Evolutionary conservation across 1,140 invertebrate species (phyloP).

Genomic region (Euglossa dilemma): DNA sequence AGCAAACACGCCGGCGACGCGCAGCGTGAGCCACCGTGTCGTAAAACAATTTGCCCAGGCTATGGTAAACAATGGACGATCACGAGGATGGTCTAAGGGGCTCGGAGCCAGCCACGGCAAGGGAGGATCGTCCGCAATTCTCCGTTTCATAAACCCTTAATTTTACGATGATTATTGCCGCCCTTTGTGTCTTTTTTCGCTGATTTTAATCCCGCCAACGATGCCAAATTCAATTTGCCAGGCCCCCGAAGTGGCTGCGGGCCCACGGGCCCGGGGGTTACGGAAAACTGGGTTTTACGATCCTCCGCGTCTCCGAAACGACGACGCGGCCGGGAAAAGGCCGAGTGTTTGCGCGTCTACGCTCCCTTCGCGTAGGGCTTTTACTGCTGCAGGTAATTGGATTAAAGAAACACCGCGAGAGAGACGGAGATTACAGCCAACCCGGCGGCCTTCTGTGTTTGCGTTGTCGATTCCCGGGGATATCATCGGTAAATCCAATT

Average conservation of each 20-base stretch:
- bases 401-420: constrained; percentile 10
- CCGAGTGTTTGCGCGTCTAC: not conserved
- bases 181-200: not conserved
- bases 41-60: constrained; percentile 71
- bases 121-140: not conserved
- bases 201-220: constrained; percentile 59
- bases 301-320: not conserved
- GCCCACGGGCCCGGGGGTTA: constrained; percentile 2
- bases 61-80: constrained; percentile 73
- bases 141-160: constrained; percentile 56
- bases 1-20: constrained; percentile 15
- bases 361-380: not conserved
- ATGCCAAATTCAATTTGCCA: constrained; percentile 51
- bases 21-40: constrained; percentile 36
- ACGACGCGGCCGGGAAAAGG: not conserved
- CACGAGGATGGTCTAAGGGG: constrained; percentile 53
- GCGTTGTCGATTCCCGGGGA: not conserved
- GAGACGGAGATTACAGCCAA: not conserved
- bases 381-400: constrained; percentile 42
- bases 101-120: not conserved
- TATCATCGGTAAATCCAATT: constrained; percentile 42
- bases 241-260: not conserved
- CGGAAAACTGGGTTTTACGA: constrained; percentile 60
- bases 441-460: not conserved
- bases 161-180: constrained; percentile 69